A percentile compares a stretch with the other conserved stretches of the same genome.
Conservation (phyloP, 2,113 vertebrate genomes). For the Agelaius phoeniceus region DNA sequence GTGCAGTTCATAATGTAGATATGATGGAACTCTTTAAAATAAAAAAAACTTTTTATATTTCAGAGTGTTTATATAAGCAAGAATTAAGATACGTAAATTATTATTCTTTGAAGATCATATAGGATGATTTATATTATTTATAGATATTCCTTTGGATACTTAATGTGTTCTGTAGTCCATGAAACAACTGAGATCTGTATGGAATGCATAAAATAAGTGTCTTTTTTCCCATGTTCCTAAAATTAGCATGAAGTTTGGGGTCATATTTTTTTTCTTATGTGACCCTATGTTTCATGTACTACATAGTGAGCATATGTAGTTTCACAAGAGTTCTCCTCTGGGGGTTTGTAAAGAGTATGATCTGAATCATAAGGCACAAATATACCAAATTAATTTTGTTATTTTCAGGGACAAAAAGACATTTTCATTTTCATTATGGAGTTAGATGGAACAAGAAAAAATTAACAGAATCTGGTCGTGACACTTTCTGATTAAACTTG, state of each 20-base stretch:
- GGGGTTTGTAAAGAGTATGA: not conserved
- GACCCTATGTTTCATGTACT: not conserved
- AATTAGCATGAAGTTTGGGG: not conserved
- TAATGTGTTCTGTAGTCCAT: not conserved
- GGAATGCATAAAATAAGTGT: not conserved
- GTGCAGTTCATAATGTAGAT: not conserved
- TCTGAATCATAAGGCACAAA: not conserved
- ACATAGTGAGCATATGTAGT: not conserved
- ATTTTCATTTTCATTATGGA: not conserved
- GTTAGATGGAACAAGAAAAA: not conserved
- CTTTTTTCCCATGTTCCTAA: not conserved
- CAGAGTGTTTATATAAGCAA: not conserved
- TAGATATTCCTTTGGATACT: not conserved
- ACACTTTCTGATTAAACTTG: not conserved
- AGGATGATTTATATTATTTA: not conserved
- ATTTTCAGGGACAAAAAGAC: not conserved
- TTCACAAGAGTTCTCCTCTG: not conserved
- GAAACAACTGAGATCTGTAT: not conserved
- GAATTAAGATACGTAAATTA: rapidly evolving
- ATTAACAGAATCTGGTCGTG: not conserved
- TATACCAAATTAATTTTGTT: not conserved
- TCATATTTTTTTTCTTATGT: not conserved
- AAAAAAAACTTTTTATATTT: not conserved
- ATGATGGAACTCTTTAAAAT: not conserved
- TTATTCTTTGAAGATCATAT: not conserved